These are phyloP conservation scores for Sussaba pulchella DNA, from an alignment of 2,888 invertebrate genomes.

Conservation along the genomic window DNA sequence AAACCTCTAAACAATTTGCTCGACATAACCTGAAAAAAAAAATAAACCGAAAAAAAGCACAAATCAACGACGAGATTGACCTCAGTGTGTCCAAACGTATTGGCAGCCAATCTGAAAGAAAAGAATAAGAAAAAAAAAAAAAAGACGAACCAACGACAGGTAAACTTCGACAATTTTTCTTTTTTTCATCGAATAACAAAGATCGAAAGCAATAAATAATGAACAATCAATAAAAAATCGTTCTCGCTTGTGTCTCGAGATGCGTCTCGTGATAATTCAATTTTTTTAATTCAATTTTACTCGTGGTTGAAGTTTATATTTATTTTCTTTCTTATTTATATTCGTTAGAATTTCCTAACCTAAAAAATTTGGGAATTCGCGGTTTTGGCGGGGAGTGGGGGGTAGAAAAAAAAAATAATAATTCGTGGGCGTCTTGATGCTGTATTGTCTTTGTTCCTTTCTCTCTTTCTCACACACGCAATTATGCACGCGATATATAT, in stretches of 20 bases:
- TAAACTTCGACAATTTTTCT: neutral
- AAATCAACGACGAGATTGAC: neutral
- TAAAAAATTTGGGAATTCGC: constrained; percentile 7
- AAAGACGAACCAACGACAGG: neutral
- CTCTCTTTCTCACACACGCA: too few relatives aligned
- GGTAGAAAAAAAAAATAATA: constrained; percentile 3
- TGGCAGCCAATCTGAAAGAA: neutral
- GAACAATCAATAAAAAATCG: too few relatives aligned
- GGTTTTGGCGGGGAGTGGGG: neutral
- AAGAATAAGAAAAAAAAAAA: constrained; percentile 4
- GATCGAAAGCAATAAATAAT: neutral
- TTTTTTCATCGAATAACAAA: neutral
- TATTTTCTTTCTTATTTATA: too few relatives aligned
- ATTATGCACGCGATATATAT: too few relatives aligned
- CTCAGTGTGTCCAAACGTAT: neutral
- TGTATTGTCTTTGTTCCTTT: too few relatives aligned
- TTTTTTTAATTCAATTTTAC: too few relatives aligned
- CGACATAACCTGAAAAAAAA: neutral
- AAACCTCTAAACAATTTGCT: too few relatives aligned
- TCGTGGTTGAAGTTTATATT: too few relatives aligned
- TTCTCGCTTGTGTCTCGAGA: too few relatives aligned
- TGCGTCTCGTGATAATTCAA: too few relatives aligned
- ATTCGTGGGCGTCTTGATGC: constrained; percentile 26
- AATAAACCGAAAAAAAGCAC: neutral
- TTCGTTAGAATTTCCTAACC: constrained; percentile 19